A percentile compares a stretch with the other conserved stretches of the same genome.
Conservation (phyloP, 1,140 invertebrate species). For the Plodia interpunctella region DNA sequence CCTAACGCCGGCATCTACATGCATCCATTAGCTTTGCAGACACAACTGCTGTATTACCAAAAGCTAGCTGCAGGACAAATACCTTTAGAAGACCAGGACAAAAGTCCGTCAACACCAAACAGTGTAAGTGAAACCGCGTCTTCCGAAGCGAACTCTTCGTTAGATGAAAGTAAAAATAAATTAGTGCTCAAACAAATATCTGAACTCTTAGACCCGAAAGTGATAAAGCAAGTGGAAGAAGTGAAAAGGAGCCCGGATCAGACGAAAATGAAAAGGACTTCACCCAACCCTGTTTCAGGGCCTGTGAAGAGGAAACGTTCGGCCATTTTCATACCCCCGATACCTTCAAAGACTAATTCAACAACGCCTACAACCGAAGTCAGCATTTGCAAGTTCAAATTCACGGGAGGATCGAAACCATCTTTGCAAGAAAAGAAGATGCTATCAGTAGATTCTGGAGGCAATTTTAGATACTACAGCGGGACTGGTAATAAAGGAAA, state of each 20-base stretch:
- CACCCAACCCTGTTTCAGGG: conserved; percentile 48
- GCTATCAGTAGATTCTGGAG: conserved; percentile 90
- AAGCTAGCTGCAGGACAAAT: conserved; percentile 78
- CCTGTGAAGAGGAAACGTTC: conserved; percentile 86
- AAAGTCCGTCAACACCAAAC: conserved; percentile 34
- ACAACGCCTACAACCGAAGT: conserved; percentile 88
- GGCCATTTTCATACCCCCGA: conserved; percentile 88
- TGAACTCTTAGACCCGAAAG: conserved; percentile 68
- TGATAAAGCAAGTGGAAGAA: conserved; percentile 52
- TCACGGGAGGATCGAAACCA: conserved; percentile 91
- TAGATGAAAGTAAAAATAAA: conserved; percentile 62
- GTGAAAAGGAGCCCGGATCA: conserved; percentile 43
- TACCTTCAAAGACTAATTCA: conserved; percentile 82
- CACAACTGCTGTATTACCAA: conserved; percentile 85
- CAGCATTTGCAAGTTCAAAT: conserved; percentile 95
- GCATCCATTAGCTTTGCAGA: conserved; percentile 84
- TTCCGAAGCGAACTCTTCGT: conserved; percentile 30
- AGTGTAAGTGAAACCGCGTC: conserved; percentile 39
- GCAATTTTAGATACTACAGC: conserved; percentile 91
- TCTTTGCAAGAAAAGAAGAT: conserved; percentile 93
- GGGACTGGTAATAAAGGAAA: conserved; percentile 86
- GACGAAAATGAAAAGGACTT: conserved; percentile 46
- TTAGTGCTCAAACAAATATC: conserved; percentile 66
- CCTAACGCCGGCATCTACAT: conserved; percentile 83
- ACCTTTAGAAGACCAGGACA: conserved; percentile 47